Conservation (phyloP, 2,888 invertebrate genomes). For the Trachelus troglodyta region DNA sequence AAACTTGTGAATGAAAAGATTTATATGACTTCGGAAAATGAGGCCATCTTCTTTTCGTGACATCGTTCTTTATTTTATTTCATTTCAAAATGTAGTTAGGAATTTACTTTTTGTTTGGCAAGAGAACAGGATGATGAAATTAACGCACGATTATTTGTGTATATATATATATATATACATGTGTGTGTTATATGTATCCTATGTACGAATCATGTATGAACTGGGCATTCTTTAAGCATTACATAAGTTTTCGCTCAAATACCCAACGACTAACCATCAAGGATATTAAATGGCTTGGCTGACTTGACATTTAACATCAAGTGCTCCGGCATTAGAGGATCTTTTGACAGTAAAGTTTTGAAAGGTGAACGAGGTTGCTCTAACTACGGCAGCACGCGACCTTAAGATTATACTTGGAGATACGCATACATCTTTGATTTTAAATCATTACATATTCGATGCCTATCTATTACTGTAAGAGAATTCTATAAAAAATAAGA, state of each 20-base stretch:
- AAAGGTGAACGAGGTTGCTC: slow-evolving; percentile 38
- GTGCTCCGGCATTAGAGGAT: slow-evolving; percentile 22
- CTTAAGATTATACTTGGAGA: neutral
- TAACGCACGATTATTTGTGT: neutral
- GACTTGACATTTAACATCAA: slow-evolving; percentile 37
- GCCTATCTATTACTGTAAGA: neutral
- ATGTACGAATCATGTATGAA: neutral
- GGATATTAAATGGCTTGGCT: slow-evolving; percentile 8
- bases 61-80: neutral
- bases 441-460: neutral
- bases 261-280: neutral
- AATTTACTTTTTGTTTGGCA: neutral
- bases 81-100: neutral
- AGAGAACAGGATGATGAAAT: neutral
- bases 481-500: neutral
- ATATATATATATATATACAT: neutral
- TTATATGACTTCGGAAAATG: neutral
- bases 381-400: neutral
- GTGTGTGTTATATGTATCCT: neutral
- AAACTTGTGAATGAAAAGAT: neutral
- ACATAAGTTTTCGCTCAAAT: neutral
- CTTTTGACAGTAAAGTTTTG: slow-evolving; percentile 24
- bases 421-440: neutral
- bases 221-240: neutral
- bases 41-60: neutral